These are phyloP conservation scores for Cheilosia urbana DNA, from an alignment of 2,888 invertebrate genomes.

Conservation along the genomic window DNA sequence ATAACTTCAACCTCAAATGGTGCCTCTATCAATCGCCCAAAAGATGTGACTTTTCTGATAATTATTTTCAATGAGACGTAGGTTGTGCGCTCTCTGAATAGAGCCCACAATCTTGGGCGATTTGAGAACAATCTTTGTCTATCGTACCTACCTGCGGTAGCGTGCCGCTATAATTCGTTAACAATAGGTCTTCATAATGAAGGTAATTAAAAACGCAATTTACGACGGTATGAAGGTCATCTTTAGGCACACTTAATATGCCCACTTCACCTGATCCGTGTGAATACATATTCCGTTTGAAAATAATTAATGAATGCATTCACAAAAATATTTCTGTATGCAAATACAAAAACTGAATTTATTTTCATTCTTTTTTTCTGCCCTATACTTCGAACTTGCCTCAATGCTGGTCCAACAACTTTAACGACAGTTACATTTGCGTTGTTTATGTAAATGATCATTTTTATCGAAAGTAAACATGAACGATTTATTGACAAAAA, in stretches of 20 bases:
- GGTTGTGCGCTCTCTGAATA: no score
- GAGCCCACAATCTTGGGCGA: no score
- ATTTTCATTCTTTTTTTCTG: not conserved
- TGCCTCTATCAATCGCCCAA: no score
- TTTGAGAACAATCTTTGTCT: no score
- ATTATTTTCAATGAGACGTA: no score
- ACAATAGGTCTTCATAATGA: not conserved
- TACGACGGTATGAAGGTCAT: constrained; percentile 38
- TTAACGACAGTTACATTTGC: constrained; percentile 42
- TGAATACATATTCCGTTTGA: not conserved
- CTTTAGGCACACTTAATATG: constrained; percentile 15
- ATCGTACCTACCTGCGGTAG: no score
- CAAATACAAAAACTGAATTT: constrained; percentile 43
- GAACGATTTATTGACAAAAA: constrained; percentile 42
- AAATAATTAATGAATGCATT: constrained; percentile 2
- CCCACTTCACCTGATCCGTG: constrained; percentile 3
- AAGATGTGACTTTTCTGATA: no score
- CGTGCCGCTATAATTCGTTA: not conserved
- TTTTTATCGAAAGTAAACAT: constrained; percentile 44
- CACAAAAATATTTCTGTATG: not conserved
- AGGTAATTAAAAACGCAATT: constrained; percentile 35
- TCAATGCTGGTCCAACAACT: constrained; percentile 24
- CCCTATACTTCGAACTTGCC: not conserved
- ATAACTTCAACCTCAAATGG: no score
- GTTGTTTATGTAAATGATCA: constrained; percentile 53